A percentile compares a stretch with the other conserved stretches of the same genome.
phyloP scores from a whole-genome alignment of 2,888 invertebrate species.

The Pegoplata infirma region DNA sequence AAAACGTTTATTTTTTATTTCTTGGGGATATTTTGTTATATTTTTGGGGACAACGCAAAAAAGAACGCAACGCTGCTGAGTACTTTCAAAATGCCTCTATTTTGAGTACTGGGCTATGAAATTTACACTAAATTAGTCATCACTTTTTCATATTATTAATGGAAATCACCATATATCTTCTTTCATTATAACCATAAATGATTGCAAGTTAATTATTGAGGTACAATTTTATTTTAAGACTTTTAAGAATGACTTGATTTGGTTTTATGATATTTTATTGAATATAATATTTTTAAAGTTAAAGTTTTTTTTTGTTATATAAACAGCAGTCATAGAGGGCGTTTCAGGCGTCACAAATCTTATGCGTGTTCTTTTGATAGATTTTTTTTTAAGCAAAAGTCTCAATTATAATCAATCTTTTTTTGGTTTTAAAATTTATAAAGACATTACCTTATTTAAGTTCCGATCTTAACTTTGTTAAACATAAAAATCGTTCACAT shows the following conservation, averaged over 20 bases:
- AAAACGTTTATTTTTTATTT: no score
- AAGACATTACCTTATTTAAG: slow-evolving; percentile 30
- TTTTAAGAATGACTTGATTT: slow-evolving; percentile 61
- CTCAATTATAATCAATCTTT: slow-evolving; percentile 47
- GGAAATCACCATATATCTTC: slow-evolving; percentile 20
- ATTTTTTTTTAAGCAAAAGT: slow-evolving; percentile 21
- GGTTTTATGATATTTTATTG: slow-evolving; percentile 64
- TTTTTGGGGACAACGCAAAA: no score
- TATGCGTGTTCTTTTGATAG: slow-evolving; percentile 55
- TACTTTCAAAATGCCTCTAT: no score
- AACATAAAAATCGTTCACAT: background rate
- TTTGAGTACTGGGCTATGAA: no score
- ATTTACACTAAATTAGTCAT: background rate
- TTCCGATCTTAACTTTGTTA: background rate
- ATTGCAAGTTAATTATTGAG: slow-evolving; percentile 61
- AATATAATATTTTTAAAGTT: slow-evolving; percentile 58
- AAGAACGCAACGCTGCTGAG: no score
- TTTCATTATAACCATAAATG: slow-evolving; percentile 43
- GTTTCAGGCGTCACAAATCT: slow-evolving; percentile 63
- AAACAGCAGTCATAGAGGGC: slow-evolving; percentile 63
- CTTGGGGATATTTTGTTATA: no score
- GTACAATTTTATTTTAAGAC: slow-evolving; percentile 49
- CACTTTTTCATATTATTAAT: background rate
- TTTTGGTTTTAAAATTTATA: slow-evolving; percentile 31
- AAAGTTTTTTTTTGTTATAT: slow-evolving; percentile 37